These are phyloP conservation scores for Clarias fuscus DNA, from an alignment of 2,797 vertebrate genomes.

Conservation along the genomic window DNA sequence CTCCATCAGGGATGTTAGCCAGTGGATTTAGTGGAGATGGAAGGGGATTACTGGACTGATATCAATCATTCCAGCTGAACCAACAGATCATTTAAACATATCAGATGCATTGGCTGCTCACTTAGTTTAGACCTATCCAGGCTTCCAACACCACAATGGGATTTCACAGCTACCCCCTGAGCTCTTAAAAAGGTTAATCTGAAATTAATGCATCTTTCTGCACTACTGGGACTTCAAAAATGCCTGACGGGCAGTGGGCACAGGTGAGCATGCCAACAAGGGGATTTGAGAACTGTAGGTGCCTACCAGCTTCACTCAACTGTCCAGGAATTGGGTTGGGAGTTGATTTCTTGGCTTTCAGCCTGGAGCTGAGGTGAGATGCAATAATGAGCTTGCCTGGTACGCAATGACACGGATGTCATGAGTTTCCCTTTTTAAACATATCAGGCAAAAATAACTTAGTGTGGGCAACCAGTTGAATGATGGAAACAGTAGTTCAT, in stretches of 20 bases:
- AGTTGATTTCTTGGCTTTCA: constrained; percentile 42
- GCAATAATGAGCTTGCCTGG: constrained; percentile 32
- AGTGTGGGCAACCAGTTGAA: constrained; percentile 22
- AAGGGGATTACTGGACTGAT: constrained; percentile 72
- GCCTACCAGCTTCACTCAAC: constrained; percentile 51
- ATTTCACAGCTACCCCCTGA: constrained; percentile 54
- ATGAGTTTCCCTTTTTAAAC: constrained; percentile 21
- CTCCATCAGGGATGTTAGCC: constrained; percentile 63
- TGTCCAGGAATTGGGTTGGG: constrained; percentile 52
- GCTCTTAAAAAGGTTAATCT: constrained; percentile 60
- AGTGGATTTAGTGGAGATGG: constrained; percentile 72
- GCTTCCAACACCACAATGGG: constrained; percentile 48
- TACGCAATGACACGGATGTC: constrained; percentile 18
- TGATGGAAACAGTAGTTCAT: constrained; percentile 31
- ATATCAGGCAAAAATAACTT: constrained; percentile 23
- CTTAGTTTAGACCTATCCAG: constrained; percentile 63
- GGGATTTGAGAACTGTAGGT: constrained; percentile 44
- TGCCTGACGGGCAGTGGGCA: constrained; percentile 38
- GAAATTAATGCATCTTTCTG: constrained; percentile 58
- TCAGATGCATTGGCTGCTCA: constrained; percentile 63
- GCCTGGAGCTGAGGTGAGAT: constrained; percentile 41
- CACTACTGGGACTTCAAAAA: constrained; percentile 37
- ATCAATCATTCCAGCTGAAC: constrained; percentile 73
- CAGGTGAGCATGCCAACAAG: constrained; percentile 24
- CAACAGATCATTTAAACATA: constrained; percentile 67